Base-by-base conservation (phyloP, 2,888 invertebrate genomes). In the Acronicta leporina region DNA sequence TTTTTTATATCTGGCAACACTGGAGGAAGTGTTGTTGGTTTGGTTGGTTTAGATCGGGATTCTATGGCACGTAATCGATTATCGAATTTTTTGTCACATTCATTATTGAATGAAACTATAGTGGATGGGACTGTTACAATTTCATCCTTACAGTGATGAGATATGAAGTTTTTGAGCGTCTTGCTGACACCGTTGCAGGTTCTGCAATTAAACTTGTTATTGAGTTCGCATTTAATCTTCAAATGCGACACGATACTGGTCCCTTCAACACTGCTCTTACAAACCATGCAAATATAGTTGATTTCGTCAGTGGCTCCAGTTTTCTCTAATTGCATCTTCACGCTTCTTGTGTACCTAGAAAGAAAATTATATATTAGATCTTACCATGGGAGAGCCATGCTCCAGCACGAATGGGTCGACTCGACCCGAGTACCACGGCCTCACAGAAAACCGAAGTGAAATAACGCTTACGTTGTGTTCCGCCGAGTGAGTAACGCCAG, bases 71-170 rank as follows among this genome's bases (percentile, higher is more conserved):
- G 46, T 1, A 76, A 15, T 47, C 63, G 64, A 5, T 50, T 27
- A 42, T 76, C 69, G 7, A 70, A 73, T 8, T 54, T 47, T 4
- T 42, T 33, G 7, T 76, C 76, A 1, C 54, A 64, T 13, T 63
- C 47, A 3, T 75, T 64, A 11, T 76, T 76, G 3, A 73, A 76
- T 0, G 68, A 52, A 1, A 73, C 53, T 0, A 77, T 33, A 3
- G 49, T 58, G 7, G 42, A 52, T 14, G 13, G 48, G 33, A 58
- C 65, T 10, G 46, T 9, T 15, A 30, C 0, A 0, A 16, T 49
- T 40, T 67, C 49, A 0, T 58, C 58, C 8, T 13, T 41, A 30
- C 47, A 14, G 6, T 52, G 56, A 1, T 75, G 69, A 0, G 13
- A 3, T 0, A 67, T 0, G 14, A 49, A 67, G 5, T 43, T 45